These are phyloP conservation scores for Erythrolamprus reginae DNA, from an alignment of 2,113 vertebrate genomes.

Conservation along the genomic window DNA sequence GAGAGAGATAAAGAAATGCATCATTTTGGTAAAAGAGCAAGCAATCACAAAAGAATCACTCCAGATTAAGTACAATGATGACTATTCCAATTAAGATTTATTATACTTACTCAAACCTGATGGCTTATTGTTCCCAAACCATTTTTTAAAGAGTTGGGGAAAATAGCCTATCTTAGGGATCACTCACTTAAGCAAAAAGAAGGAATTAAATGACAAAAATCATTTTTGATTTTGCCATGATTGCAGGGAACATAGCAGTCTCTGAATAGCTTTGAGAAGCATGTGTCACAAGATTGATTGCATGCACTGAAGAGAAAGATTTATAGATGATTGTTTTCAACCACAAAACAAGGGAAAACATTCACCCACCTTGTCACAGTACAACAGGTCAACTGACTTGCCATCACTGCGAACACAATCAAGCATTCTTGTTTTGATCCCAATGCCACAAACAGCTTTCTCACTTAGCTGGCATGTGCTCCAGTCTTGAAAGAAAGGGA, in stretches of 20 bases:
- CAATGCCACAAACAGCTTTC: slow-evolving; percentile 88
- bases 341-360: slow-evolving; percentile 20
- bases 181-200: slow-evolving; percentile 50
- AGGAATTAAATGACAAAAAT: slow-evolving; percentile 58
- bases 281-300: slow-evolving; percentile 44
- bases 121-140: slow-evolving; percentile 66
- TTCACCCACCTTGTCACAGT: slow-evolving; percentile 87
- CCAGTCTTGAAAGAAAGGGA: slow-evolving; percentile 80
- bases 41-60: slow-evolving; percentile 49
- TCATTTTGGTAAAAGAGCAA: slow-evolving; percentile 62
- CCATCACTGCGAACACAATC: slow-evolving; percentile 95
- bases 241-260: slow-evolving; percentile 50
- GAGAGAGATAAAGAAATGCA: neutral
- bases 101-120: slow-evolving; percentile 67
- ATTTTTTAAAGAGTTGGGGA: slow-evolving; percentile 58
- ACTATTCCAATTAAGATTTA: slow-evolving; percentile 69
- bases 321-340: slow-evolving; percentile 27
- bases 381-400: slow-evolving; percentile 90
- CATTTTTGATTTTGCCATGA: no score
- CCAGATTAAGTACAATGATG: slow-evolving; percentile 68
- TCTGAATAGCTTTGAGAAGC: slow-evolving; percentile 47
- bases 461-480: slow-evolving; percentile 95
- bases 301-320: slow-evolving; percentile 39
- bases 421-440: slow-evolving; percentile 93
- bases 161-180: slow-evolving; percentile 56